phyloP scores from a whole-genome alignment of 1,140 invertebrate genomes.

The Conopomorpha cramerella region DNA sequence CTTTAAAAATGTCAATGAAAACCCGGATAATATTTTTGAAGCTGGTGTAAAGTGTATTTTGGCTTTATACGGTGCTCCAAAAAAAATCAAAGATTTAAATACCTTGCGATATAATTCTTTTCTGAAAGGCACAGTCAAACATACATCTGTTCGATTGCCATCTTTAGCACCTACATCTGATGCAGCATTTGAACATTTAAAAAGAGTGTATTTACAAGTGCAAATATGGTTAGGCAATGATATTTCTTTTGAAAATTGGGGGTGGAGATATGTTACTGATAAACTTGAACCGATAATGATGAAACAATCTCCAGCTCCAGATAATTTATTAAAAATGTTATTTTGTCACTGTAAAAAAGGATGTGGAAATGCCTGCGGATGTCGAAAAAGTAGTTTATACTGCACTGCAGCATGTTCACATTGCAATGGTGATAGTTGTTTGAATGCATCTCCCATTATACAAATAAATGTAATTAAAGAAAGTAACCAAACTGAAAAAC shows the following conservation, averaged over 20 bases:
- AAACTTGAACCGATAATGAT: constrained; percentile 11
- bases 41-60: constrained; percentile 12
- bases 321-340: constrained; percentile 14
- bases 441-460: too few species aligned
- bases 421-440: constrained; percentile 13
- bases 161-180: constrained; percentile 14
- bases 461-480: too few species aligned
- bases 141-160: constrained; percentile 8
- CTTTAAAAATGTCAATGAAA: too few species aligned
- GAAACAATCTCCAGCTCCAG: constrained; percentile 13
- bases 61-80: constrained; percentile 11
- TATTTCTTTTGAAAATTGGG: constrained; percentile 13
- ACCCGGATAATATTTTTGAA: constrained; percentile 12
- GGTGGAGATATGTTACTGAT: constrained; percentile 16
- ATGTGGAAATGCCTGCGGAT: constrained; percentile 13
- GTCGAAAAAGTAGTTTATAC: constrained; percentile 15
- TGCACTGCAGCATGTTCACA: constrained; percentile 11
- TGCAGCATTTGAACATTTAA: constrained; percentile 15
- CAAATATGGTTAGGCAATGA: constrained; percentile 14
- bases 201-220: constrained; percentile 19
- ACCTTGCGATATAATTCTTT: constrained; percentile 10
- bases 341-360: constrained; percentile 18
- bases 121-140: constrained; percentile 7
- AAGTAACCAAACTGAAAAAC: not conserved
- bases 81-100: constrained; percentile 13